A percentile compares a stretch with the other conserved stretches of the same genome.
Conservation (phyloP, 2,888 invertebrate species). For the Rhorus exstirpatorius region DNA sequence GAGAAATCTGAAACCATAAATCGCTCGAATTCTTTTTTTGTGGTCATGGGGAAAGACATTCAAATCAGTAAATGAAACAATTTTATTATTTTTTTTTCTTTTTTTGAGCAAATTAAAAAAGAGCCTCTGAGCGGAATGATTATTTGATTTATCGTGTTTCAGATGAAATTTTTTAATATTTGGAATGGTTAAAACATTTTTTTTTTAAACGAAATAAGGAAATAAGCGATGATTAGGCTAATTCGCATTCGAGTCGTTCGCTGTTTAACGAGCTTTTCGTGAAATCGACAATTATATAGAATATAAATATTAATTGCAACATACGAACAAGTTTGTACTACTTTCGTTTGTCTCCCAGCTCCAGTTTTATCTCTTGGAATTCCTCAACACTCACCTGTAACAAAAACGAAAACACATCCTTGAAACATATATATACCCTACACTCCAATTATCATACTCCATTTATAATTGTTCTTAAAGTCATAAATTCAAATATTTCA, state of each 20-base stretch:
- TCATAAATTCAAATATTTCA: neutral
- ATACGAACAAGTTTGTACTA: slow-evolving; percentile 41
- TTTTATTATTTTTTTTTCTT: too few species aligned
- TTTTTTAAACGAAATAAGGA: slow-evolving; percentile 11
- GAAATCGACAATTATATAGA: neutral
- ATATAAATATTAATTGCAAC: slow-evolving; percentile 9
- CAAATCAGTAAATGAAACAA: too few species aligned
- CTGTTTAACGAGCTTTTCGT: slow-evolving; percentile 28
- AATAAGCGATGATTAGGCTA: neutral
- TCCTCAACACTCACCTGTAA: slow-evolving; percentile 77
- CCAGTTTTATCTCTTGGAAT: slow-evolving; percentile 5
- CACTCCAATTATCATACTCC: neutral
- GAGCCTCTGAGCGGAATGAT: too few species aligned
- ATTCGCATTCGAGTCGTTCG: neutral
- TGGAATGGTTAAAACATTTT: too few species aligned
- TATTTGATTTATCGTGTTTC: too few species aligned
- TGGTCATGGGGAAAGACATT: too few species aligned
- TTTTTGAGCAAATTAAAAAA: too few species aligned
- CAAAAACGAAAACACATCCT: slow-evolving; percentile 72
- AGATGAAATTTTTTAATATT: too few species aligned
- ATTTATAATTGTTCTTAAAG: neutral
- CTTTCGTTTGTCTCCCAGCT: slow-evolving; percentile 36
- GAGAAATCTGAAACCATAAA: too few species aligned
- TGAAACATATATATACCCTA: slow-evolving; percentile 63
- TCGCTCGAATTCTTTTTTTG: too few species aligned